Percentiles rank a stretch among this genome's conserved stretches.
Evolutionary conservation across 1,140 invertebrate genomes (phyloP).

Genomic region (Eulimnadia texana): DNA sequence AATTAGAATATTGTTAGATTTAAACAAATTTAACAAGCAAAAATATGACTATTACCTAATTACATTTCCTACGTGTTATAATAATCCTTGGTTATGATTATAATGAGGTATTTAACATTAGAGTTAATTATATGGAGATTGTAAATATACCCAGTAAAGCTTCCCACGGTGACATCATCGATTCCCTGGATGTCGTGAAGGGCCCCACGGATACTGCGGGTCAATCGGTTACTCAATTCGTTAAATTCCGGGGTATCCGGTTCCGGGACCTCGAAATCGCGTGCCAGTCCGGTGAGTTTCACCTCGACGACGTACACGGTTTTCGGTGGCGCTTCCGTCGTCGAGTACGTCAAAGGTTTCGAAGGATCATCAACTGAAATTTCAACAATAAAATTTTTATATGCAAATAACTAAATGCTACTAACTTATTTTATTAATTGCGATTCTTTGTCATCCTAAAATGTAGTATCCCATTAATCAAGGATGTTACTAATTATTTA

Average conservation of each 20-base stretch:
- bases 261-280: constrained; percentile 53
- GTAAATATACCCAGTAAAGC: constrained; percentile 56
- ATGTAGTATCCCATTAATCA: too few species aligned
- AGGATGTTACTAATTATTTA: too few species aligned
- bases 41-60: too few species aligned
- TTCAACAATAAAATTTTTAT: too few species aligned
- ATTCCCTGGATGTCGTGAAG: constrained; percentile 54
- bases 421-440: too few species aligned
- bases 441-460: too few species aligned
- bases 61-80: too few species aligned
- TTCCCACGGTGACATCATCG: constrained; percentile 45
- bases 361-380: neutral
- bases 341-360: constrained; percentile 1
- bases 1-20: too few species aligned
- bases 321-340: constrained; percentile 37
- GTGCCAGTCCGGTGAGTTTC: constrained; percentile 56
- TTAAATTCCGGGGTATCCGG: constrained; percentile 53
- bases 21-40: too few species aligned
- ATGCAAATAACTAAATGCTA: too few species aligned
- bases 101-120: too few species aligned
- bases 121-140: neutral
- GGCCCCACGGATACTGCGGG: constrained; percentile 43
- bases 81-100: too few species aligned
- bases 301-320: constrained; percentile 53
- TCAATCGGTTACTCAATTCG: constrained; percentile 50